Evolutionary conservation across 2,113 vertebrate genomes (phyloP), one percentile per base, ranked within the genome.

Genomic region (Ursus arctos): DNA sequence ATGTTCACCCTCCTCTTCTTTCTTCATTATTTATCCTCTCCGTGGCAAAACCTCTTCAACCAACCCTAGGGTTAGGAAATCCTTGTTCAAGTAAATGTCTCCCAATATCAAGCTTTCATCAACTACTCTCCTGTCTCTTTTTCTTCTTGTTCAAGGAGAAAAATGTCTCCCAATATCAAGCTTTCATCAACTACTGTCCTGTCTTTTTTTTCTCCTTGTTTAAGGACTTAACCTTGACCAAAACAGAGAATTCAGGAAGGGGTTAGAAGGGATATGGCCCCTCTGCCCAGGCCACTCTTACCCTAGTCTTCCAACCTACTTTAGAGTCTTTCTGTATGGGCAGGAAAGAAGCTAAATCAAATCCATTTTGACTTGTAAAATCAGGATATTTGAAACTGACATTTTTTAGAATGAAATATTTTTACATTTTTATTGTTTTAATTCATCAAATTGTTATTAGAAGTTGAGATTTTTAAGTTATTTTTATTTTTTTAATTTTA

Each of bases 51-150:
- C 19, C 19, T 88, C 79, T 94, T 89, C 51, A n/a, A 43, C 65
- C 40, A n/a, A 51, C 24, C 11, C 43, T 28, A 77, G 28, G 16
- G 28, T 81, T 85, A 85, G 85, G 92, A 96, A 98, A 94, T 89
- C 24, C 55, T 77, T 71, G 19, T 51, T 95, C 43, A 80, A 81
- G n/a, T n/a, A 13, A 6, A 36, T 92, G 90, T 94, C 87, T 95
- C 90, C 95, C 92, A 96, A 81, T 12, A 31, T 96, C 67, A 90
- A 43, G 36, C 36, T 92, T 95, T 92, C 69, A 84, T 67, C 94
- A 94, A 2, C 24, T 22, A 8, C 24, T 49, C 31, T 69, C 31
- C 31, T 88, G 9, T 16, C 31, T 83, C 94, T 31, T 71, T 79
- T n/a, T 72, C 31, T 47, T 5, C 36, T 49, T 28, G n/a, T 33